A percentile compares a stretch with the other conserved stretches of the same genome.
These are phyloP conservation scores for Planococcus citri DNA, from an alignment of 1,140 invertebrate genomes.

Conservation along the genomic window DNA sequence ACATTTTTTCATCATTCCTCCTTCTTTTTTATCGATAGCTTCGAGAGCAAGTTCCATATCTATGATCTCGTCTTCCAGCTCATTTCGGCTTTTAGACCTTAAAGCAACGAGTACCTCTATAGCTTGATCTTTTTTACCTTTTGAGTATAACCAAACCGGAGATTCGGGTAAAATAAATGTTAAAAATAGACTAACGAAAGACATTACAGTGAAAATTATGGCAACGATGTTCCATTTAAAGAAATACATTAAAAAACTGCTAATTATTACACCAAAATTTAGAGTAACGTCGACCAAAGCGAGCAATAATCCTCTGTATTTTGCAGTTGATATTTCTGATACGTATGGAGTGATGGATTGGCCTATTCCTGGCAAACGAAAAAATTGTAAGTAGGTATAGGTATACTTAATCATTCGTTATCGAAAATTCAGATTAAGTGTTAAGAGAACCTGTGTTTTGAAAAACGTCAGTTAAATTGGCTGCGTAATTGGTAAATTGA, in stretches of 20 bases:
- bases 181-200: neutral
- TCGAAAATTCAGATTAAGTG: no score
- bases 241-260: neutral
- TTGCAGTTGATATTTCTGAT: conserved; percentile 1
- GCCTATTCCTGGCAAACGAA: neutral
- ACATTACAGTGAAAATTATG: neutral
- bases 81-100: neutral
- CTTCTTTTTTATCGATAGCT: neutral
- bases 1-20: neutral
- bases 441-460: no score
- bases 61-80: neutral
- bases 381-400: no score
- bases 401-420: no score
- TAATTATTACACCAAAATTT: neutral
- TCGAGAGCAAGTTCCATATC: neutral
- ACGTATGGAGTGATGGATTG: neutral
- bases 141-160: neutral
- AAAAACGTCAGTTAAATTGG: no score
- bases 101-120: neutral
- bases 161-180: neutral
- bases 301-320: neutral
- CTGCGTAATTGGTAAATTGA: no score
- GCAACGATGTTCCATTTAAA: neutral
- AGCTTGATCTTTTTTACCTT: neutral
- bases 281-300: neutral